These are phyloP conservation scores for Fulmarus glacialis DNA, from an alignment of 2,113 vertebrate genomes.

Conservation along the genomic window DNA sequence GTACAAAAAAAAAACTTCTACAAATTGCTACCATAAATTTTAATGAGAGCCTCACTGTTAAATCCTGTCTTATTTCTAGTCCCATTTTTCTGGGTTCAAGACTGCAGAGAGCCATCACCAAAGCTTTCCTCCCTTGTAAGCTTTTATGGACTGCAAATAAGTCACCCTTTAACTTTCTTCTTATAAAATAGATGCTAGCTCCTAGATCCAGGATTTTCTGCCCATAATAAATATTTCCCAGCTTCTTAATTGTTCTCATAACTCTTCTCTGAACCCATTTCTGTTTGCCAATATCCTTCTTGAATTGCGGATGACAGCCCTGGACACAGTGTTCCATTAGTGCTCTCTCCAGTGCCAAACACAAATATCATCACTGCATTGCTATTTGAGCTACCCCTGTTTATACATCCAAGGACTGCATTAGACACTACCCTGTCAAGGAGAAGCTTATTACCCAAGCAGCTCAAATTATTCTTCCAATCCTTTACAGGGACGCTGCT, in stretches of 20 bases:
- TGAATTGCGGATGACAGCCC: not conserved
- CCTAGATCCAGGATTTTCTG: not conserved
- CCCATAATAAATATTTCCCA: not conserved
- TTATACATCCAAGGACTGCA: not conserved
- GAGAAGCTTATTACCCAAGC: not conserved
- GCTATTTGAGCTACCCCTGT: not conserved
- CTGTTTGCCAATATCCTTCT: not conserved
- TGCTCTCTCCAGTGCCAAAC: not conserved
- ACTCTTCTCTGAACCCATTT: not conserved
- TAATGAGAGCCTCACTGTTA: not conserved
- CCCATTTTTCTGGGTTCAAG: not conserved
- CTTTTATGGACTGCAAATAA: not conserved
- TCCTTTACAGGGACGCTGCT: not conserved
- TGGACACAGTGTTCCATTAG: not conserved
- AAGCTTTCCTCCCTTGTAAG: not conserved
- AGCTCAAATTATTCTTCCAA: not conserved
- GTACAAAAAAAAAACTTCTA: not conserved
- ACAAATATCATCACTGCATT: not conserved
- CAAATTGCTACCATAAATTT: not conserved
- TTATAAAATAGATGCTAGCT: not conserved
- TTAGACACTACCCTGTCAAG: not conserved
- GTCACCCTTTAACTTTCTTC: not conserved
- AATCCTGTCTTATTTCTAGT: not conserved
- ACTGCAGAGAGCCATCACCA: not conserved
- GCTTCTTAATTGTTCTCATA: not conserved